Base-by-base conservation (phyloP, 2,888 invertebrate genomes). In the Tuberolachnus salignus region DNA sequence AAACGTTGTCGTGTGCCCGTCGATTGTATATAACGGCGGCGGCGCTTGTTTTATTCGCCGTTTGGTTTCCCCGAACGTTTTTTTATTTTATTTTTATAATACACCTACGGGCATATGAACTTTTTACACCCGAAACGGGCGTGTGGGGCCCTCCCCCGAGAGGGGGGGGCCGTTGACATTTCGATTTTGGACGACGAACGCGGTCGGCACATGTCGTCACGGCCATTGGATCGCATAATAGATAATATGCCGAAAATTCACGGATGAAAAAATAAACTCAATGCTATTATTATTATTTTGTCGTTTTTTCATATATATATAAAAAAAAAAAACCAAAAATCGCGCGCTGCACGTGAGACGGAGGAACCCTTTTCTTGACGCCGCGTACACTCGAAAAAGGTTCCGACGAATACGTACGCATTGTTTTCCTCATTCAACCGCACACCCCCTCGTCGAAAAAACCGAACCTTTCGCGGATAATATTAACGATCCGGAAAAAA, bases 401-500 rank as follows among this genome's bases (percentile, higher is more conserved):
- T 78, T 69, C 51, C 34, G 42, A 23, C 23, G n/a, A 14, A 26
- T 16, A 42, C 19, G 53, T 44, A 23, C 46, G 26, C 26, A 26
- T 19, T 23, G 61, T n/a, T 63, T 59, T 63, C 16, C n/a, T 34
- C 26, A 44, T 64, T 64, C n/a, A n/a, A 3, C 34, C 6, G 16
- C 51, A 1, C 53, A 2, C 53, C 72, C 57, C 71, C 6, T 72
- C 34, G 3, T 72, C 10, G 11, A 34, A 34, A 34, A 34, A 34
- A 34, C 6, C 34, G 6, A 16, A 75, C 26, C 57, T 13, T 59
- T 78, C 55, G 46, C 19, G 66, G 78, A 69, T 59, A 78, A 78
- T 49, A 67, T 78, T 78, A 78, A 78, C 78, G 78, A 78, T 59
- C 69, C 69, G 78, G 67, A 78, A 78, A 78, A 67, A 75, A 69